Evolutionary conservation across 2,888 invertebrate genomes (phyloP).

Genomic region (Branchipolynoe longqiensis): DNA sequence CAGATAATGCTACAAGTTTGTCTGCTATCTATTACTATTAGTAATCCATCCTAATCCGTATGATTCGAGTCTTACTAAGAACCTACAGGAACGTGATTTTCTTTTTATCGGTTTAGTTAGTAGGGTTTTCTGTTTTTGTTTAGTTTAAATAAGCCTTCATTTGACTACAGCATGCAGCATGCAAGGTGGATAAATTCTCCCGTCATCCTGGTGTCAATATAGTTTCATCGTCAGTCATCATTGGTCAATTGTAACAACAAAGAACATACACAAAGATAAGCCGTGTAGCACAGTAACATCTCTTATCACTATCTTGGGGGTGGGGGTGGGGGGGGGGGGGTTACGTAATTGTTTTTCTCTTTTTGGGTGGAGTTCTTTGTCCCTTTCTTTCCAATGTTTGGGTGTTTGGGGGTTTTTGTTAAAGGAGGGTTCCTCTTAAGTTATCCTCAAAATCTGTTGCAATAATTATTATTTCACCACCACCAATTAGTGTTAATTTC

Average conservation of each 20-base stretch:
- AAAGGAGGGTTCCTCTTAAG: no score
- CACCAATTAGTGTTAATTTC: conserved; percentile 24
- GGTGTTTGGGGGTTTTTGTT: no score
- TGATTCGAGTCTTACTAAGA: not conserved
- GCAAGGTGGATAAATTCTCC: not conserved
- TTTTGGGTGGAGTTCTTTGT: no score
- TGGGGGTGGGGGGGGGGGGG: no score
- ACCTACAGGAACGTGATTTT: conserved; percentile 31
- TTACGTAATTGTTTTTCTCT: no score
- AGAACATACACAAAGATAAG: not conserved
- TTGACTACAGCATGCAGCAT: conserved; percentile 11
- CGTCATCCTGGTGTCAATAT: conserved; percentile 32
- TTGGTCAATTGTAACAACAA: conserved; percentile 45
- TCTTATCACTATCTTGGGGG: conserved; percentile 18
- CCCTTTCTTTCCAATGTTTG: no score
- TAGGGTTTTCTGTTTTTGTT: no score
- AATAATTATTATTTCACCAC: not conserved
- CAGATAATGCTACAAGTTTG: not conserved
- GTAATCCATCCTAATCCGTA: not conserved
- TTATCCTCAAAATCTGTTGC: no score
- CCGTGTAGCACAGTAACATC: conserved; percentile 18
- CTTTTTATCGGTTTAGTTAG: no score
- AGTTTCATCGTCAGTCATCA: conserved; percentile 2
- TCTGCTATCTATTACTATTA: not conserved
- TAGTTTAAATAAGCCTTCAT: conserved; percentile 25